Conservation (phyloP, 2,888 invertebrate species). For the Resseliella maxima region DNA sequence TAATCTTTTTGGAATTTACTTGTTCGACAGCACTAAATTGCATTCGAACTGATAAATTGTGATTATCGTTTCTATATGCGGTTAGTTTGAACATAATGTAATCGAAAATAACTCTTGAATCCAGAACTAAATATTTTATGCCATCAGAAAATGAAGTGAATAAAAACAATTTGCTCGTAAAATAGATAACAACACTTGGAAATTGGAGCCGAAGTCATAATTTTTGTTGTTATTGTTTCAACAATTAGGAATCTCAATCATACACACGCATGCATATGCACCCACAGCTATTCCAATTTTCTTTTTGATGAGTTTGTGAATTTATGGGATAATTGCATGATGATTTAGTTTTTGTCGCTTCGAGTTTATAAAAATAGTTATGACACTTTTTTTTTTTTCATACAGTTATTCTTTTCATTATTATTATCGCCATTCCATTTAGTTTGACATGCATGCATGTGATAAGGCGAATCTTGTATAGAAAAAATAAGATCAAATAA, state of each 20-base stretch:
- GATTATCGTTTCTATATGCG: background rate
- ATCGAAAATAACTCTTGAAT: background rate
- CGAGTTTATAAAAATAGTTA: slow-evolving; percentile 26
- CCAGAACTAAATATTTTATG: background rate
- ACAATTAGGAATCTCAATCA: background rate
- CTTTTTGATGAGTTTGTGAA: background rate
- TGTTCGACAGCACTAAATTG: slow-evolving; percentile 2
- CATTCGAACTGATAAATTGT: slow-evolving; percentile 16
- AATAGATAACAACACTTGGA: slow-evolving; percentile 18
- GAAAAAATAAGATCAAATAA: too few relatives aligned
- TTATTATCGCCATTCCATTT: slow-evolving; percentile 7
- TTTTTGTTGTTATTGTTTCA: background rate
- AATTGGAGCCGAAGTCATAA: background rate
- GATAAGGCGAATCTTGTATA: background rate
- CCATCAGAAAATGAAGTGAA: background rate
- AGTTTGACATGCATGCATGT: background rate
- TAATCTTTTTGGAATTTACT: background rate
- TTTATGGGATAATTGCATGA: slow-evolving; percentile 40
- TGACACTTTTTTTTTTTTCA: background rate
- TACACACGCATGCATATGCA: background rate
- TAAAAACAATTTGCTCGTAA: slow-evolving; percentile 39
- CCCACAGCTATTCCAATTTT: background rate
- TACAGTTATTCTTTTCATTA: background rate
- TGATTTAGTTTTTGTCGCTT: slow-evolving; percentile 27
- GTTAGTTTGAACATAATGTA: background rate